Evolutionary conservation across 2,113 vertebrate genomes (phyloP), one percentile per base, ranked within the genome.

Genomic region (Cyanoramphus novaezelandiae): DNA sequence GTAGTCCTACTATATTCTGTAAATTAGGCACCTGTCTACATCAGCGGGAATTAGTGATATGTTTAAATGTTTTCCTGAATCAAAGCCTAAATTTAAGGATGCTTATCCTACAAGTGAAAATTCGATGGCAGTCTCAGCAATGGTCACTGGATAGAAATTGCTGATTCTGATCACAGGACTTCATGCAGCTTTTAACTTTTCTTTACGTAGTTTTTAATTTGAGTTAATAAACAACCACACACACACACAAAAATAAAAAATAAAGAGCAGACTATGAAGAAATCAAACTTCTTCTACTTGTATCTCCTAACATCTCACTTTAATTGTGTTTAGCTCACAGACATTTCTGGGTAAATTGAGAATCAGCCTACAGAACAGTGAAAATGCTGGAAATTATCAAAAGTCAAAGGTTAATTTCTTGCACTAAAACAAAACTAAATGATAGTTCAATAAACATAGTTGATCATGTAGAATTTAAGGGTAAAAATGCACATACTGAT

Each of bases 11-110:
- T 76, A 83, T 5, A 72, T 53, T 50, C 71, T 88, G 59, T 13
- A 86, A 94, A 90, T 81, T 85, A 96, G 68, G 71, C 76, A 93
- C 44, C 74, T 91, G 74, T 68, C 65, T 85, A 9, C 52, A 85
- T 82, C 67, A 92, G 49, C 62, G 24, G 62, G 43, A 87, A 87
- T 82, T 82, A 96, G 33, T 50, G 67, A 57, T 83, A 81, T 33
- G 46, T 5, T 25, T 37, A 41, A 63, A 43, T 46, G 46, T 17
- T 49, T 90, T 90, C 90, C 83, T 88, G 33, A 93, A 70, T 75
- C 33, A 90, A 80, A 90, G 25, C 37, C 86, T 67, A 81, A 77
- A 90, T 81, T 59, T 81, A 39, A 93, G 21, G 24, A 57, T 86
- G 28, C 25, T 82, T 60, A 70, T 44, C 21, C 18, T 60, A 53